Conservation (phyloP, 2,888 invertebrate species). For the Tridacna gigas region DNA sequence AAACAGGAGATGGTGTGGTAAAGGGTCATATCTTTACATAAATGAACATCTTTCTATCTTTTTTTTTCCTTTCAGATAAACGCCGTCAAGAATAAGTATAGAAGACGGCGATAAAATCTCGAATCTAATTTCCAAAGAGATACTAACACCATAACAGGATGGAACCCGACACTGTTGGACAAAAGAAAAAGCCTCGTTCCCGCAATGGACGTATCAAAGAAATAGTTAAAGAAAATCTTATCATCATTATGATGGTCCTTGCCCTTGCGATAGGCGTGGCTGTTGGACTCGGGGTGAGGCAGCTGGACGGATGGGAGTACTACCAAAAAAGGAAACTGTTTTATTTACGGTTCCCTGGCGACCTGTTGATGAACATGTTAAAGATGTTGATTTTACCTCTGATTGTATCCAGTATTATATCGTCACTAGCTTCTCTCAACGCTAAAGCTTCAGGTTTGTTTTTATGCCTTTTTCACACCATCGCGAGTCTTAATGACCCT, state of each 20-base stretch:
- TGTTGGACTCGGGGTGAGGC: slow-evolving; percentile 86
- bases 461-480: no score
- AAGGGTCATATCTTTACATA: no score
- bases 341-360: slow-evolving; percentile 89
- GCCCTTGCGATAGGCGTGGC: slow-evolving; percentile 86
- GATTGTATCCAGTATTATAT: slow-evolving; percentile 88
- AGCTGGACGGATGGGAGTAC: slow-evolving; percentile 87
- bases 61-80: no score
- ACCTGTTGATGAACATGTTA: slow-evolving; percentile 89
- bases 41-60: no score
- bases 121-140: no score
- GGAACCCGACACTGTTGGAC: not conserved
- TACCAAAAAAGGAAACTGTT: slow-evolving; percentile 88
- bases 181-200: not conserved
- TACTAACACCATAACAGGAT: not conserved
- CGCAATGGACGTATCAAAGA: slow-evolving; percentile 16
- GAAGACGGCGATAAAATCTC: no score
- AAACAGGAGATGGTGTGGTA: no score
- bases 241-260: slow-evolving; percentile 87
- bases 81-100: no score
- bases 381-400: slow-evolving; percentile 90
- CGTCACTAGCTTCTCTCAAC: slow-evolving; percentile 94
- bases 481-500: no score
- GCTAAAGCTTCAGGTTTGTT: slow-evolving; percentile 89
- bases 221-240: slow-evolving; percentile 83